A percentile compares a stretch with the other conserved stretches of the same genome.
phyloP scores from a whole-genome alignment of 1,140 invertebrate species.

The Vollenhovia emeryi region DNA sequence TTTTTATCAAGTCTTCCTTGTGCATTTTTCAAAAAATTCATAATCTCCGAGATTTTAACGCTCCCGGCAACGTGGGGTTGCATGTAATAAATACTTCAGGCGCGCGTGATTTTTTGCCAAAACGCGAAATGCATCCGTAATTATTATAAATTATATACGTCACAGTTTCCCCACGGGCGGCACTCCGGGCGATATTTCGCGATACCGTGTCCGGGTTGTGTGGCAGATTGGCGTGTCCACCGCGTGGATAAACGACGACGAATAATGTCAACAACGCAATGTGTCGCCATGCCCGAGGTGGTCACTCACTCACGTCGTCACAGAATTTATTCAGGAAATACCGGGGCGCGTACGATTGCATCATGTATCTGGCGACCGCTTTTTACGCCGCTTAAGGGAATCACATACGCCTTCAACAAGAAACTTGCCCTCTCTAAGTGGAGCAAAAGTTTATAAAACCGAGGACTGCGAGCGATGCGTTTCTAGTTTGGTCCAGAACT shows the following conservation, averaged over 20 bases:
- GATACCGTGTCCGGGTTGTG: constrained; percentile 37
- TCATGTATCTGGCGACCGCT: constrained; percentile 76
- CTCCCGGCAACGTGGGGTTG: not conserved
- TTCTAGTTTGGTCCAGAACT: constrained; percentile 77
- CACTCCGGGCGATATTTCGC: constrained; percentile 54
- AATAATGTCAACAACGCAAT: constrained; percentile 69
- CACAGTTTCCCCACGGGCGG: constrained; percentile 42
- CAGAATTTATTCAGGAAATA: constrained; percentile 83
- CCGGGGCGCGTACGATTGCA: constrained; percentile 78
- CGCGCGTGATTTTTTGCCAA: constrained; percentile 8
- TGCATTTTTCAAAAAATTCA: not conserved
- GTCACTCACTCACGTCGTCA: constrained; percentile 23
- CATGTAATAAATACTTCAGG: constrained; percentile 48
- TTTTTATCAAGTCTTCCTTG: not conserved
- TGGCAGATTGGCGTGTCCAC: constrained; percentile 25
- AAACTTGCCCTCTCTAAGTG: constrained; percentile 70
- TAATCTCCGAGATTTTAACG: not conserved
- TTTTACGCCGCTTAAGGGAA: constrained; percentile 84
- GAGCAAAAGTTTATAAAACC: constrained; percentile 84
- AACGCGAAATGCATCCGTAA: constrained; percentile 35
- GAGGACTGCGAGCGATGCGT: constrained; percentile 57
- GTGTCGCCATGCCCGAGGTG: constrained; percentile 56
- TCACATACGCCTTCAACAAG: constrained; percentile 75
- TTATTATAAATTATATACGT: constrained; percentile 40
- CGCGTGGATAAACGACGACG: constrained; percentile 51